Evolutionary conservation across 2,113 vertebrate species (phyloP).

Genomic region (human): GRCh38 chr9:120653501-120654000

Average conservation of each 20-base stretch:
- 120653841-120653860: neutral
- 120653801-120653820: neutral
- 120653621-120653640: too few relatives aligned
- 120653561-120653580: too few relatives aligned
- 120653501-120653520: too few relatives aligned
- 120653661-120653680: too few relatives aligned
- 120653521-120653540: too few relatives aligned
- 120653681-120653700: neutral
- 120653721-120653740: neutral
- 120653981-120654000: neutral
- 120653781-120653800: conserved; percentile 10
- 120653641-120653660: too few relatives aligned
- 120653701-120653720: neutral
- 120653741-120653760: neutral
- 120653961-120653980: neutral
- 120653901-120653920: neutral
- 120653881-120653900: neutral
- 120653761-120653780: conserved; percentile 22
- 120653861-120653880: neutral
- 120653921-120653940: neutral
- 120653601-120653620: too few relatives aligned
- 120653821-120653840: neutral
- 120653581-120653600: too few relatives aligned
- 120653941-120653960: neutral
- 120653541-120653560: too few relatives aligned